A percentile compares a stretch with the other conserved stretches of the same genome.
These are phyloP conservation scores for Tenthredo amoena DNA, from an alignment of 2,888 invertebrate genomes.

Conservation along the genomic window DNA sequence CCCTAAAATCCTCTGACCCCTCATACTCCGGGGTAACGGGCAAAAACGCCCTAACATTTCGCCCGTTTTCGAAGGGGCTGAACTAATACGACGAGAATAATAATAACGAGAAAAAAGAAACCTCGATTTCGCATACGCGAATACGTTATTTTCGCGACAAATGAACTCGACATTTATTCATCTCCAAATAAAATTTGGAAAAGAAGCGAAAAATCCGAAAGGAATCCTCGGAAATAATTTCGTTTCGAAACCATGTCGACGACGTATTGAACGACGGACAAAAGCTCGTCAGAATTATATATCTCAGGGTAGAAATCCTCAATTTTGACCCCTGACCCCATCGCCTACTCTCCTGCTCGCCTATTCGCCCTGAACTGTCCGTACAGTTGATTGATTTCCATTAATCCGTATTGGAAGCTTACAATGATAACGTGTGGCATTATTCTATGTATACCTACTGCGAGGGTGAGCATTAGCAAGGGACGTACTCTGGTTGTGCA, in stretches of 20 bases:
- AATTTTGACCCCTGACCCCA: constrained; percentile 37
- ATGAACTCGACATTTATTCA: background rate
- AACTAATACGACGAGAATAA: constrained; percentile 5
- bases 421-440: constrained; percentile 60
- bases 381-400: constrained; percentile 65
- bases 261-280: background rate
- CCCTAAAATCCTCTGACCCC: constrained; percentile 23
- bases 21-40: background rate
- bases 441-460: constrained; percentile 42
- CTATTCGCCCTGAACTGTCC: constrained; percentile 62
- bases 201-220: background rate
- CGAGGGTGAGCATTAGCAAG: constrained; percentile 60
- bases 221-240: background rate
- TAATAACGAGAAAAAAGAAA: background rate
- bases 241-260: background rate
- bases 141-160: background rate
- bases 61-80: constrained; percentile 3
- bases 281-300: background rate
- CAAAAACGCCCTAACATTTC: background rate
- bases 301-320: constrained; percentile 45
- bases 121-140: background rate
- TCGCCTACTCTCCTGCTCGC: background rate
- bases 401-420: constrained; percentile 62
- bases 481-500: constrained; percentile 58
- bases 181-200: too few species aligned